These are phyloP conservation scores for Graphium colonna DNA, from an alignment of 2,888 invertebrate genomes.

Conservation along the genomic window DNA sequence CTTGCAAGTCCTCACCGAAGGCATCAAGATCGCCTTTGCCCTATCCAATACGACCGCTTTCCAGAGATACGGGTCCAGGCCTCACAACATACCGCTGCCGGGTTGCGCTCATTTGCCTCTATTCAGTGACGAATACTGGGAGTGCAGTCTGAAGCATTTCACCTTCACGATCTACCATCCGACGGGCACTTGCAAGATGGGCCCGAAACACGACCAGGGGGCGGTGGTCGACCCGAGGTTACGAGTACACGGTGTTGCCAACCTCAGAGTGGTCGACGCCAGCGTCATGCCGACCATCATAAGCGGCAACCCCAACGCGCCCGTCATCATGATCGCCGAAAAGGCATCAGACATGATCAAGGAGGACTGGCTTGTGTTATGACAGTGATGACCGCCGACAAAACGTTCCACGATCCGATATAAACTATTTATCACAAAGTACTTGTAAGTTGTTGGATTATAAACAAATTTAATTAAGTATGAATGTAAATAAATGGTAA, in stretches of 20 bases:
- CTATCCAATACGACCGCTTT: conserved; percentile 90
- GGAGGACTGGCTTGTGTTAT: conserved; percentile 87
- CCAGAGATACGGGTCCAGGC: conserved; percentile 88
- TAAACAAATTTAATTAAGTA: conserved; percentile 40
- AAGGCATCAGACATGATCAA: conserved; percentile 94
- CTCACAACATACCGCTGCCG: conserved; percentile 89
- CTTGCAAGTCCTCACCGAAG: conserved; percentile 87
- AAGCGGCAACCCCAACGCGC: conserved; percentile 94
- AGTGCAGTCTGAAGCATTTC: conserved; percentile 89
- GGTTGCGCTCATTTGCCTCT: conserved; percentile 87
- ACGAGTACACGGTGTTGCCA: conserved; percentile 88
- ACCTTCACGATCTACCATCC: conserved; percentile 93
- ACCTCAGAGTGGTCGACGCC: conserved; percentile 89
- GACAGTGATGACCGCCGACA: conserved; percentile 45
- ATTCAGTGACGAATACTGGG: conserved; percentile 92
- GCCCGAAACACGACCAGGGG: conserved; percentile 85
- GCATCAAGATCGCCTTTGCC: conserved; percentile 90
- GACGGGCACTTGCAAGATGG: conserved; percentile 93
- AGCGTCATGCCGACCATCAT: conserved; percentile 94
- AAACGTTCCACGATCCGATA: not conserved
- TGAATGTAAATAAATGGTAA: conserved; percentile 35
- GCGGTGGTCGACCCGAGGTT: conserved; percentile 90
- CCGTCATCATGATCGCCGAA: conserved; percentile 94
- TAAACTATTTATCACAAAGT: conserved; percentile 43
- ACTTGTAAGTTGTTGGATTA: conserved; percentile 43